phyloP scores from a whole-genome alignment of 2,888 invertebrate genomes.

The Epinotia ramella region DNA sequence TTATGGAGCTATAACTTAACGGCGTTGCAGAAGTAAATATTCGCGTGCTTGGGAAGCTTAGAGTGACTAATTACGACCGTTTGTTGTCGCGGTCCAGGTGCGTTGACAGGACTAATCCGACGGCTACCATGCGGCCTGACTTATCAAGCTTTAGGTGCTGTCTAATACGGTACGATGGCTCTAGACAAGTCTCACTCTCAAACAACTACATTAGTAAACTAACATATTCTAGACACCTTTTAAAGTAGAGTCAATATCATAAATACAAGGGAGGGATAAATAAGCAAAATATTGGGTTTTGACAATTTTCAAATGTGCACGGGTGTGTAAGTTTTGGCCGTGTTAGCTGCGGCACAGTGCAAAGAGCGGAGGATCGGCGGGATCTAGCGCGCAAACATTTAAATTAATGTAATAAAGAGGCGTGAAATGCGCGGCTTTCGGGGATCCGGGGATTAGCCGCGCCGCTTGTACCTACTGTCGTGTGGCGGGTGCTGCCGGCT shows the following conservation, averaged over 20 bases:
- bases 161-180: neutral
- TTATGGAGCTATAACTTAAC: constrained; percentile 79
- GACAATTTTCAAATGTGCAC: neutral
- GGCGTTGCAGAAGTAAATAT: constrained; percentile 74
- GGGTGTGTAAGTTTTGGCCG: constrained; percentile 14
- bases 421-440: constrained; percentile 77
- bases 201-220: neutral
- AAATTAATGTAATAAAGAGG: constrained; percentile 84
- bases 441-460: constrained; percentile 68
- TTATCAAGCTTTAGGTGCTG: constrained; percentile 9
- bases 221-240: neutral
- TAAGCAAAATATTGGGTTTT: neutral
- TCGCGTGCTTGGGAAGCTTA: constrained; percentile 69
- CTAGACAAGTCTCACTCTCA: neutral
- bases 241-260: neutral
- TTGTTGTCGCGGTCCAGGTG: constrained; percentile 74
- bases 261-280: neutral
- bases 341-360: constrained; percentile 34
- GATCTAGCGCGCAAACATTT: constrained; percentile 79
- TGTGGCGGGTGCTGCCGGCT: neutral
- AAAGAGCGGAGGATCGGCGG: constrained; percentile 61
- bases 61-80: constrained; percentile 74
- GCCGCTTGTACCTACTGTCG: constrained; percentile 52
- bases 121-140: constrained; percentile 2
- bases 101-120: constrained; percentile 70